Evolutionary conservation across 2,113 vertebrate species (phyloP), one percentile per base, ranked within the genome.

Genomic region (Gallinago jamesoni): DNA sequence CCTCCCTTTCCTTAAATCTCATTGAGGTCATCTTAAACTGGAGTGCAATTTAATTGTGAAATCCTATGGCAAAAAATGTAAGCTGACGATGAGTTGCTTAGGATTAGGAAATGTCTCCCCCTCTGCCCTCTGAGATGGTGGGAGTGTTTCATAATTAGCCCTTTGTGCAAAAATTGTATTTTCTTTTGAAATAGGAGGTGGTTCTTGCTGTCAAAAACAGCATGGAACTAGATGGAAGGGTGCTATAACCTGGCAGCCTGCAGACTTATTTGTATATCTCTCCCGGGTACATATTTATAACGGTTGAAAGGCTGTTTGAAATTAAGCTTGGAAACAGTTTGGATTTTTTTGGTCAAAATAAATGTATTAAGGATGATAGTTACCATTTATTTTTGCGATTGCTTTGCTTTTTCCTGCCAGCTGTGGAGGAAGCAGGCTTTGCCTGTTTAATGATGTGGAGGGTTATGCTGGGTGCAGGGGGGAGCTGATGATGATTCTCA

Each of bases 1-100:
- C 31, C 55, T 84, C 56, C 41, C 25, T 70, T 35, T 23, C 66
- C 62, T 62, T 20, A 18, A n/a, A 11, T 25, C 55, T 70, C 25
- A 21, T 0, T 0, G 0, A 33, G 63, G 21, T n/a, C 64, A 7
- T 80, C 89, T 73, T 31, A 48, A 68, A 50, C 23, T 13, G 4
- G 80, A 35, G 53, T 55, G 45, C 59, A 45, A 11, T 57, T 79
- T 10, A 12, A 33, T 94, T 91, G 75, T 85, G 87, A 93, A 91
- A 90, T 37, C 24, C 67, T 74, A 0, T 66, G 50, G 41, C 76
- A 63, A 30, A 66, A 70, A 64, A 39, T 50, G 52, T 6, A 66
- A 78, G 87, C n/a, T 73, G 81, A n/a, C 33, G 69, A 20, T 28
- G 89, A 80, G 63, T 66, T 73, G 70, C 9, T 87, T 12, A 23